Conservation (phyloP, 2,797 vertebrate genomes). For the Gobionotothen gibberifrons region DNA sequence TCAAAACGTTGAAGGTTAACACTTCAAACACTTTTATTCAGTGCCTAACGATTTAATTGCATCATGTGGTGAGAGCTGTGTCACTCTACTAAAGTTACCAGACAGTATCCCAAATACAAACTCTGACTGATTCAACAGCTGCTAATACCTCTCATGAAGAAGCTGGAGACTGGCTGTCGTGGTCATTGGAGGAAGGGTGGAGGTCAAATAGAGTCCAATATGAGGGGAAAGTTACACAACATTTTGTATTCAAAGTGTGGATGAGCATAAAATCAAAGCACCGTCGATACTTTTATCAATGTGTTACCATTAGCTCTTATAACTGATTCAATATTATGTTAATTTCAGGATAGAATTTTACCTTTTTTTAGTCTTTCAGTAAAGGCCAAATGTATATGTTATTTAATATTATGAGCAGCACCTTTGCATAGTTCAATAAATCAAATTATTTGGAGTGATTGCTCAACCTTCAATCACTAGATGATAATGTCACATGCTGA, state of each 20-base stretch:
- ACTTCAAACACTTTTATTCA: not conserved
- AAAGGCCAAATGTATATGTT: not conserved
- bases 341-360: not conserved
- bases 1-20: not conserved
- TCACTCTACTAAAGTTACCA: constrained; percentile 31
- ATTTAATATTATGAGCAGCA: constrained; percentile 7
- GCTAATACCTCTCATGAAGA: constrained; percentile 30
- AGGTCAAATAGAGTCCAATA: constrained; percentile 14
- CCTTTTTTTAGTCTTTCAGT: not conserved
- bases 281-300: not conserved
- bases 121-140: constrained; percentile 32
- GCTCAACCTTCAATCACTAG: constrained; percentile 29
- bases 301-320: not conserved
- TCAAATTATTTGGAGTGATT: constrained; percentile 18
- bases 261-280: not conserved
- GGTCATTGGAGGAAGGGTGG: not conserved
- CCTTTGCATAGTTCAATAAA: constrained; percentile 22
- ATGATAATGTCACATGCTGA: constrained; percentile 49
- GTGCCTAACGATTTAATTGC: constrained; percentile 31
- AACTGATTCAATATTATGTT: not conserved
- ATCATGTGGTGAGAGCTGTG: constrained; percentile 31
- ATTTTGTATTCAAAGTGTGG: not conserved
- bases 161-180: constrained; percentile 3
- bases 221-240: not conserved
- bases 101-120: constrained; percentile 39